Base-by-base conservation (phyloP, 2,888 invertebrate species). In the Drosophila stalkeri region DNA sequence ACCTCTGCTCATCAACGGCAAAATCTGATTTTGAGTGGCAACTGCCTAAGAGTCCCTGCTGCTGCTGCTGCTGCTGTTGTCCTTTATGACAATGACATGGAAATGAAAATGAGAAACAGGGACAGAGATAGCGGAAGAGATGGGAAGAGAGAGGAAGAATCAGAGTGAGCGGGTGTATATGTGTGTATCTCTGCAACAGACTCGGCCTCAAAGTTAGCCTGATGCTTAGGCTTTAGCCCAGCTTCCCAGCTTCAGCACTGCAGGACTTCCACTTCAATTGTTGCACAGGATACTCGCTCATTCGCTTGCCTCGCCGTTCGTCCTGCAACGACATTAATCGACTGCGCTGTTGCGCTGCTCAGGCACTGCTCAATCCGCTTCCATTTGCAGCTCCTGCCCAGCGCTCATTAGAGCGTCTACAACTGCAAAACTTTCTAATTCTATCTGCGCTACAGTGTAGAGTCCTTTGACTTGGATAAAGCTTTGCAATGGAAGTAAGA, bases 321-420 rank as follows among this genome's bases (percentile, higher is more conserved):
- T 68, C 79, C 84, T 84, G 86, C 64, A 72, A 78, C 76, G 81
- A 87, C 89, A 86, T 89, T 86, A 85, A 89, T 85, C 87, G 89
- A 70, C 68, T 20, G 62, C 54, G 47, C 16, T 46, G 46, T 7
- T 14, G 70, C 52, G 12, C 44, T 5, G 43, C 27, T 27, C 27
- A 27, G 27, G 27, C 44, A 3, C 46, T 52, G 20, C 20, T 35
- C 23, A 27, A 35, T 12, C 55, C 18, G 55, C 39, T 66, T 66
- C 39, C 46, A 46, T 46, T 46, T 55, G 46, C 6, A 23, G 39
- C 66, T 54, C 12, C 44, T 67, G 68, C 54, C 37, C 33, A 14
- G 37, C 20, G 66, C 55, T 68, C 66, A 66, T 66, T 68, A 66
- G 68, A 14, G 37, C 44, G 46, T 23, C 46, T 35, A 37, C 59